Conservation (phyloP, 1,140 invertebrate genomes). For the Ceratosolen solmsi region DNA sequence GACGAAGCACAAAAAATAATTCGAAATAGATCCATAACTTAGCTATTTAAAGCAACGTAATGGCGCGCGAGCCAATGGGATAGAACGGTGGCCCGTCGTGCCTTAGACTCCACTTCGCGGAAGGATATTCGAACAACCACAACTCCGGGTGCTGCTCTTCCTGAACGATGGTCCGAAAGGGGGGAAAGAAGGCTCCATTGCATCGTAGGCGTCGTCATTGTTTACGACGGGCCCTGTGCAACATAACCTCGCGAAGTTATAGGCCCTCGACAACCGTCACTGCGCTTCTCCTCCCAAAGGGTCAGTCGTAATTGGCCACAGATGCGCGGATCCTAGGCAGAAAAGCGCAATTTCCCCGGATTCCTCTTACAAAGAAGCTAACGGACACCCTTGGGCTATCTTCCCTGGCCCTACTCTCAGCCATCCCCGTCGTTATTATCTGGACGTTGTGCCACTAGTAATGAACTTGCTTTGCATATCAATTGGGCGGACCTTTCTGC, state of each 20-base stretch:
- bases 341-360: slow-evolving; percentile 58
- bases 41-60: slow-evolving; percentile 7
- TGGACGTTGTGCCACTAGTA: slow-evolving; percentile 54
- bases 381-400: too few species aligned
- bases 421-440: slow-evolving; percentile 28
- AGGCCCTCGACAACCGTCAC: too few species aligned
- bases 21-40: slow-evolving; percentile 23
- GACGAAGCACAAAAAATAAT: neutral
- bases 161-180: too few species aligned
- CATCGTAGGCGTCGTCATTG: slow-evolving; percentile 14
- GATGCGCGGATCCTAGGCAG: slow-evolving; percentile 11
- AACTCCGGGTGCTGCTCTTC: slow-evolving; percentile 1
- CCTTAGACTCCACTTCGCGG: slow-evolving; percentile 14
- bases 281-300: too few species aligned
- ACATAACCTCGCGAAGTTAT: slow-evolving; percentile 20
- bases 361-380: neutral
- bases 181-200: neutral
- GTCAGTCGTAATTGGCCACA: slow-evolving; percentile 33
- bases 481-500: slow-evolving; percentile 49
- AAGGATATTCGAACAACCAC: slow-evolving; percentile 33
- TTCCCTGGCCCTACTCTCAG: too few species aligned
- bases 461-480: slow-evolving; percentile 61
- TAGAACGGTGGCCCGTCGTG: neutral
- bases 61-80: neutral
- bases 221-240: neutral